A percentile compares a stretch with the other conserved stretches of the same genome.
phyloP scores from a whole-genome alignment of 2,888 invertebrate genomes.

The Carcina quercana region DNA sequence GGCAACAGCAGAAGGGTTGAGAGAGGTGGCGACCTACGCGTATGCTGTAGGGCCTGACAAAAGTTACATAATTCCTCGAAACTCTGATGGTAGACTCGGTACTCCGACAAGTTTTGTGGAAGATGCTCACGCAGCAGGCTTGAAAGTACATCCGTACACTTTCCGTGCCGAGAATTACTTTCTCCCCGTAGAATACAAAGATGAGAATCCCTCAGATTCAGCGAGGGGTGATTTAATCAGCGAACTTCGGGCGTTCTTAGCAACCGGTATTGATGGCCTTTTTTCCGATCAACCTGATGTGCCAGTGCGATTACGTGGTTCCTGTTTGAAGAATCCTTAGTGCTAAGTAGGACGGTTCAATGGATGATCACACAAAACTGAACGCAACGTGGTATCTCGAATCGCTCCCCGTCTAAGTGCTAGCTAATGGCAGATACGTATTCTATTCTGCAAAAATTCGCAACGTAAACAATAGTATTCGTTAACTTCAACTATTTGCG shows the following conservation, averaged over 20 bases:
- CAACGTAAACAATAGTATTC: too few relatives aligned
- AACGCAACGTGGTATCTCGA: too few relatives aligned
- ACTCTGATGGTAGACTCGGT: constrained; percentile 36
- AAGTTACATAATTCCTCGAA: constrained; percentile 48
- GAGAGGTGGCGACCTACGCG: constrained; percentile 53
- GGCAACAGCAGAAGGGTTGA: constrained; percentile 52
- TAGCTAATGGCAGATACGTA: too few relatives aligned
- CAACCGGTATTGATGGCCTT: constrained; percentile 54
- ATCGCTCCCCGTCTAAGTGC: too few relatives aligned
- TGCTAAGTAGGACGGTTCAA: too few relatives aligned
- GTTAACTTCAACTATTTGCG: too few relatives aligned
- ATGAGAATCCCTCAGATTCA: constrained; percentile 26
- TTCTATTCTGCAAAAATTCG: too few relatives aligned
- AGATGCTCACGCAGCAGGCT: constrained; percentile 49
- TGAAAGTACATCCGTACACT: constrained; percentile 61
- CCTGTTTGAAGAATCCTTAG: constrained; percentile 19
- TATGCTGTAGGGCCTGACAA: constrained; percentile 60
- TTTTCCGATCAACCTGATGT: constrained; percentile 60
- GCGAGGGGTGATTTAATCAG: constrained; percentile 45
- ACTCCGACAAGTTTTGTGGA: constrained; percentile 42
- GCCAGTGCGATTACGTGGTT: constrained; percentile 34
- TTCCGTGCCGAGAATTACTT: constrained; percentile 54
- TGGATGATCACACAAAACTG: too few relatives aligned
- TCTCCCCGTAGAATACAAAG: constrained; percentile 48
- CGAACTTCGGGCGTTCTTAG: constrained; percentile 44